Percentiles rank a stretch among this genome's conserved stretches.
phyloP scores from a whole-genome alignment of 2,113 vertebrate species.

The Pygoscelis antarcticus region DNA sequence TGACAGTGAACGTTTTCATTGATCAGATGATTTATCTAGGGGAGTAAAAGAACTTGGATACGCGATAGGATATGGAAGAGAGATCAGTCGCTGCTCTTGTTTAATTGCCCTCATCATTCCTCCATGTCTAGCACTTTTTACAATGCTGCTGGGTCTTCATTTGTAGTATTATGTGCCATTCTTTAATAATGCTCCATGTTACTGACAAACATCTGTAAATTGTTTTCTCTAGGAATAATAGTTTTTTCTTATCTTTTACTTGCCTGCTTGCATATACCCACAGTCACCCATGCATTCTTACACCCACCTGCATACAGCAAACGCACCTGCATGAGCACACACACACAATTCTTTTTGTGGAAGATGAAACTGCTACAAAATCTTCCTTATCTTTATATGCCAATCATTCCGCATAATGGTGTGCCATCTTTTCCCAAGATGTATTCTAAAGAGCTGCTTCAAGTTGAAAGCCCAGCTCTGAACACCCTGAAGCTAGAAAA shows the following conservation, averaged over 20 bases:
- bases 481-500: not conserved
- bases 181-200: not conserved
- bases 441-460: not conserved
- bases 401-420: not conserved
- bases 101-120: not conserved
- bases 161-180: not conserved
- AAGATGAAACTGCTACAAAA: not conserved
- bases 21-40: not conserved
- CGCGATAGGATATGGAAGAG: not conserved
- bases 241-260: not conserved
- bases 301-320: not conserved
- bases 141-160: not conserved
- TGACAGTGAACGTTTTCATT: not conserved
- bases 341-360: not conserved
- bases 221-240: not conserved
- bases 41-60: not conserved
- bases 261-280: not conserved
- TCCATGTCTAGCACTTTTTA: not conserved
- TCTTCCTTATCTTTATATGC: not conserved
- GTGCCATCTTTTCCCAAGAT: not conserved
- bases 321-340: not conserved
- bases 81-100: not conserved
- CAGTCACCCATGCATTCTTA: not conserved
- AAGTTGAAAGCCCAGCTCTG: not conserved
- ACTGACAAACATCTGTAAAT: not conserved